Evolutionary conservation across 2,888 invertebrate species (phyloP).

Genomic region (Lymantria dispar): DNA sequence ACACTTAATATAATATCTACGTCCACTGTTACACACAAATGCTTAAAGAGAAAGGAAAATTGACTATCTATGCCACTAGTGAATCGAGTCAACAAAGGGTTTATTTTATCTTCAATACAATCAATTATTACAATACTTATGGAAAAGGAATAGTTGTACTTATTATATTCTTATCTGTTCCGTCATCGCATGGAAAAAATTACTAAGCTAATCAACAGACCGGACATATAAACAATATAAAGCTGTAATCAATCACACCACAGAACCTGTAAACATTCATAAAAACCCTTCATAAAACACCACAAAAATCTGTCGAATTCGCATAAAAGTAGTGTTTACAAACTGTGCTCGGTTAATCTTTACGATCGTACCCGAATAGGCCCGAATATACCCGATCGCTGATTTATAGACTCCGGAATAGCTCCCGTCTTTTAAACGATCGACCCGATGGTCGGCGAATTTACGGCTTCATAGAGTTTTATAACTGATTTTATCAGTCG

Average conservation of each 20-base stretch:
- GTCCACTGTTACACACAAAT: no score
- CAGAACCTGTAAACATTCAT: constrained; percentile 40
- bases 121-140: no score
- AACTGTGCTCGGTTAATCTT: constrained; percentile 67
- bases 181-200: no score
- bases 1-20: no score
- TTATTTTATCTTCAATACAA: no score
- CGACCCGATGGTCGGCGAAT: constrained; percentile 55
- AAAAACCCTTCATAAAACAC: constrained; percentile 50
- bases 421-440: constrained; percentile 70
- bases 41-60: no score
- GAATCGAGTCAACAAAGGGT: no score
- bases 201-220: no score
- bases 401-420: constrained; percentile 72
- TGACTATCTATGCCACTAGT: no score
- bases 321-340: constrained; percentile 74
- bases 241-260: constrained; percentile 33
- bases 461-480: constrained; percentile 74
- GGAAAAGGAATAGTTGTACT: no score
- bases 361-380: constrained; percentile 63
- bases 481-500: constrained; percentile 79
- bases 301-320: constrained; percentile 56
- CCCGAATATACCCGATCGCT: constrained; percentile 60
- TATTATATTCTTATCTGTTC: no score
- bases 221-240: constrained; percentile 19